Conservation (phyloP, 2,113 vertebrate genomes). For the Ptilonorhynchus violaceus region DNA sequence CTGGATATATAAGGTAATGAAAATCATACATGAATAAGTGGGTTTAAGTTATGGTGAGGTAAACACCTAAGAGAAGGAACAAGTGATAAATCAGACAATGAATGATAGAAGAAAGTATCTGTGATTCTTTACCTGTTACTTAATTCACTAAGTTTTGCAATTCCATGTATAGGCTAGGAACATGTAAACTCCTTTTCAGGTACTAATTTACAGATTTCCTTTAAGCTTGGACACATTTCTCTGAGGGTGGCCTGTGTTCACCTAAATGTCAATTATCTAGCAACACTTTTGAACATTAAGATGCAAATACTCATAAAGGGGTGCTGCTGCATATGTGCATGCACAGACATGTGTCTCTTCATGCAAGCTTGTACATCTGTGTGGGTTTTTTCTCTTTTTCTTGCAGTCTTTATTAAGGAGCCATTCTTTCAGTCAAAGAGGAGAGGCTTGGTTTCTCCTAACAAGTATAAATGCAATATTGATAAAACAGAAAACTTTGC, state of each 20-base stretch:
- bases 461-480: not conserved
- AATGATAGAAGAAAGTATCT: not conserved
- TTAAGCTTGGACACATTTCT: not conserved
- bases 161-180: not conserved
- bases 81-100: not conserved
- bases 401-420: not conserved
- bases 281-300: not conserved
- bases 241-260: not conserved
- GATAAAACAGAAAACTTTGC: not conserved
- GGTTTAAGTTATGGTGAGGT: not conserved
- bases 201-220: not conserved
- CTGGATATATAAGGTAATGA: not conserved
- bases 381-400: not conserved
- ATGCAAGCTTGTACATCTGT: not conserved
- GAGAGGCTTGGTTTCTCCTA: not conserved
- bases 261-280: not conserved
- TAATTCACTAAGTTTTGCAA: not conserved
- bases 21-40: not conserved
- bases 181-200: not conserved
- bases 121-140: not conserved
- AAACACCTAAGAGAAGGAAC: not conserved
- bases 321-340: not conserved
- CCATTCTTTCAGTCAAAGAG: not conserved
- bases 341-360: not conserved
- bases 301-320: not conserved